Evolutionary conservation across 2,797 vertebrate genomes (phyloP).

Genomic region (Poecilia gillii): DNA sequence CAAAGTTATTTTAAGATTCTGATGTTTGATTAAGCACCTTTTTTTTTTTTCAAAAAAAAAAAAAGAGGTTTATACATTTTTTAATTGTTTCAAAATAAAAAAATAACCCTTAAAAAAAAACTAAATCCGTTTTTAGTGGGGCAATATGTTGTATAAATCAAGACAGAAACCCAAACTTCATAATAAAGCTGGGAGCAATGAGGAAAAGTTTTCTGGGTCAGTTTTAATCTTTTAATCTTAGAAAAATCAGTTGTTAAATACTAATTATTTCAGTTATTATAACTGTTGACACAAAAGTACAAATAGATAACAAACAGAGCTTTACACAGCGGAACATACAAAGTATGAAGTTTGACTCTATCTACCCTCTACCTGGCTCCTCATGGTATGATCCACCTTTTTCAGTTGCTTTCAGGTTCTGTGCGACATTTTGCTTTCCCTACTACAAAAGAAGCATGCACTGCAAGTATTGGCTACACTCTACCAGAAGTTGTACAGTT

Average conservation of each 20-base stretch:
- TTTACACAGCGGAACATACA: constrained; percentile 49
- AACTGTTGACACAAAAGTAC: background rate
- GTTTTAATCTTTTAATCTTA: background rate
- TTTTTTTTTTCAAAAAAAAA: background rate
- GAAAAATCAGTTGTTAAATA: background rate
- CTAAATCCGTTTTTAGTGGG: background rate
- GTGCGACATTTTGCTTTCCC: background rate
- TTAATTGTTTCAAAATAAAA: background rate
- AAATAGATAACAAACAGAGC: background rate
- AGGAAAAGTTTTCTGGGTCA: background rate
- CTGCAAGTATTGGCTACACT: background rate
- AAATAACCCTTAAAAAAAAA: background rate
- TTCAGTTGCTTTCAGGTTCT: constrained; percentile 48
- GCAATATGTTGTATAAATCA: background rate
- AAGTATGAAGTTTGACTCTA: constrained; percentile 30
- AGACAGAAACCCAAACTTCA: background rate
- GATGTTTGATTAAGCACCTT: background rate
- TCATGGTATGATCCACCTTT: constrained; percentile 58
- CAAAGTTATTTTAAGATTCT: background rate
- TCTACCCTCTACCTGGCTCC: constrained; percentile 19
- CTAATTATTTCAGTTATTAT: background rate
- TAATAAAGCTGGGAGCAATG: background rate
- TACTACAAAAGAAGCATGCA: background rate
- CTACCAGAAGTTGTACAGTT: background rate
- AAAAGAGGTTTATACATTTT: background rate